phyloP scores from a whole-genome alignment of 1,140 invertebrate species.

The Pachypeltis micranthus region DNA sequence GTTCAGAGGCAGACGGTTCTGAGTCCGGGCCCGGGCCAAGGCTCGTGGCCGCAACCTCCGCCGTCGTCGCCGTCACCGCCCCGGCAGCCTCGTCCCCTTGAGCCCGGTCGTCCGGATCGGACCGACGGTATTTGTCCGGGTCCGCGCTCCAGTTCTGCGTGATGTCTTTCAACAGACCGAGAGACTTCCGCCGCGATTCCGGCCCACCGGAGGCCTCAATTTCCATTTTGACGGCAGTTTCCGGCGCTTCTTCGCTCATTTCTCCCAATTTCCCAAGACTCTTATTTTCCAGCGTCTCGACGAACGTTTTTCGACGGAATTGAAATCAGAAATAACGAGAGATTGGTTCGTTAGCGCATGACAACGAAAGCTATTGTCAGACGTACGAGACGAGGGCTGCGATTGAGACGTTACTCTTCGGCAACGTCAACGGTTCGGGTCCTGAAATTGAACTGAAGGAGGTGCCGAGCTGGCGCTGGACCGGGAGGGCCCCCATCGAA shows the following conservation, averaged over 20 bases:
- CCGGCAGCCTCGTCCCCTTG: constrained; percentile 3
- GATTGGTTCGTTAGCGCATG: not conserved
- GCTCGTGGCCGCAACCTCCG: not conserved
- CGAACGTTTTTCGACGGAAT: not conserved
- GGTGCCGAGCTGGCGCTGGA: not conserved
- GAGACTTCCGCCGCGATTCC: constrained; percentile 17
- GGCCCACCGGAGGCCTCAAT: not conserved
- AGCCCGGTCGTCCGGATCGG: too few species aligned
- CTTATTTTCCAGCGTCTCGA: too few species aligned
- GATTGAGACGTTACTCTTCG: too few species aligned
- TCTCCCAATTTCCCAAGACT: not conserved
- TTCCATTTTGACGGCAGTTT: not conserved
- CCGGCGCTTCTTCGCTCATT: not conserved
- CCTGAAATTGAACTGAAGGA: not conserved
- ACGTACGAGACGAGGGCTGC: not conserved
- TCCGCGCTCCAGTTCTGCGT: constrained; percentile 10
- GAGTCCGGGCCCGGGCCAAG: not conserved
- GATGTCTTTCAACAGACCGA: constrained; percentile 20
- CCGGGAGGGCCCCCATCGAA: not conserved
- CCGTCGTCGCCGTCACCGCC: not conserved
- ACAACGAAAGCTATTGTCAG: not conserved
- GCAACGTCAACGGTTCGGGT: not conserved
- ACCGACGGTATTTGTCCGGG: constrained; percentile 13
- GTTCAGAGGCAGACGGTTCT: not conserved
- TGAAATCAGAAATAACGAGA: not conserved